These are phyloP conservation scores for Fukomys damarensis DNA, from an alignment of 2,113 vertebrate genomes.

Conservation along the genomic window DNA sequence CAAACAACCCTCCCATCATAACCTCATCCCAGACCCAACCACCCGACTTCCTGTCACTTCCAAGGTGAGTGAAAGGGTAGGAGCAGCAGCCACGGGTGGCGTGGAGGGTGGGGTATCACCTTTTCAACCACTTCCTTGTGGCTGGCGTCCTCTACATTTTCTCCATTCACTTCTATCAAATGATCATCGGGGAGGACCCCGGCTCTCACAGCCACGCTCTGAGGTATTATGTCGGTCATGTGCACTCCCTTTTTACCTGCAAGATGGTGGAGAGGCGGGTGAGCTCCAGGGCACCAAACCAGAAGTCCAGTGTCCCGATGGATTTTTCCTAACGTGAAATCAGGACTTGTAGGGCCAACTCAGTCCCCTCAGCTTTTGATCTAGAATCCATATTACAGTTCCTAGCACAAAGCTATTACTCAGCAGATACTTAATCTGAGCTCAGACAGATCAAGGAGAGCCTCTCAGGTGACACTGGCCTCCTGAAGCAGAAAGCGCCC, in stretches of 20 bases:
- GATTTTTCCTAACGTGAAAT: background rate
- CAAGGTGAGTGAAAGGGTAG: background rate
- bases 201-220: conserved; percentile 90
- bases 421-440: background rate
- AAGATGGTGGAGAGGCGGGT: conserved; percentile 29
- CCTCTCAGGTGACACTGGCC: background rate
- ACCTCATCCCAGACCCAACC: background rate
- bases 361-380: background rate
- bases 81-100: background rate
- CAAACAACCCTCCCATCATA: background rate
- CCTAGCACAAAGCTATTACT: background rate
- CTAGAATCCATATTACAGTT: background rate
- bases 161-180: conserved; percentile 94
- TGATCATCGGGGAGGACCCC: conserved; percentile 90
- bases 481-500: background rate
- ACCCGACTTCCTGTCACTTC: background rate
- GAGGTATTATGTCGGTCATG: conserved; percentile 88
- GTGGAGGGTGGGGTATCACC: conserved; percentile 76
- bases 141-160: conserved; percentile 88
- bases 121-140: conserved; percentile 91
- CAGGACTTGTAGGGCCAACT: background rate
- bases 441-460: background rate
- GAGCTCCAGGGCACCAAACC: background rate
- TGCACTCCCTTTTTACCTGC: conserved; percentile 89
- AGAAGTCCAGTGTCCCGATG: background rate